Evolutionary conservation across 2,113 vertebrate genomes (phyloP).

Genomic region (Brienomyrus brachyistius): DNA sequence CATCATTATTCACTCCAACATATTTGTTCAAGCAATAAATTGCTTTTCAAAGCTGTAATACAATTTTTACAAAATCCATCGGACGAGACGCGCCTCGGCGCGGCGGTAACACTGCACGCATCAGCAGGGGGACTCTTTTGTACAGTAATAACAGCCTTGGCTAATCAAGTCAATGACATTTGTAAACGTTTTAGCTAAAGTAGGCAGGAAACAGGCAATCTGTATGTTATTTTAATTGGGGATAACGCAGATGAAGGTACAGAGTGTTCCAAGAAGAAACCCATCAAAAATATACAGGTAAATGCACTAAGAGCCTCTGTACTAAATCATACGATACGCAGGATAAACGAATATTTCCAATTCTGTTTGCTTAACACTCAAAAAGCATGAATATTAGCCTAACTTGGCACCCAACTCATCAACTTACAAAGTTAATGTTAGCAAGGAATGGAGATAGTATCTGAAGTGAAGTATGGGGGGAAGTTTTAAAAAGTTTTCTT

Average conservation of each 20-base stretch:
- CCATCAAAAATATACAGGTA: background rate
- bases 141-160: conserved; percentile 1
- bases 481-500: background rate
- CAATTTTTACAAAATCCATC: conserved; percentile 12
- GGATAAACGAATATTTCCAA: background rate
- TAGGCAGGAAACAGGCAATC: background rate
- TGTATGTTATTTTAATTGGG: background rate
- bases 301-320: background rate
- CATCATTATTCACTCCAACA: conserved; percentile 13
- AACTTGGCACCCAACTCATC: background rate
- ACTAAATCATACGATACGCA: background rate
- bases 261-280: background rate
- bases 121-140: background rate
- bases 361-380: background rate
- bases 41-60: conserved; percentile 6
- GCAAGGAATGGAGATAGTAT: background rate
- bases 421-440: background rate
- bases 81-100: background rate
- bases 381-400: background rate
- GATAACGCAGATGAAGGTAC: background rate
- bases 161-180: background rate
- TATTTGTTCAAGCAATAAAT: conserved; percentile 22
- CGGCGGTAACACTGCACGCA: background rate
- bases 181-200: background rate
- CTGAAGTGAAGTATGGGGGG: background rate